A percentile compares a stretch with the other conserved stretches of the same genome.
Conservation (phyloP, 2,113 vertebrate species). For the Myotis lucifugus region DNA sequence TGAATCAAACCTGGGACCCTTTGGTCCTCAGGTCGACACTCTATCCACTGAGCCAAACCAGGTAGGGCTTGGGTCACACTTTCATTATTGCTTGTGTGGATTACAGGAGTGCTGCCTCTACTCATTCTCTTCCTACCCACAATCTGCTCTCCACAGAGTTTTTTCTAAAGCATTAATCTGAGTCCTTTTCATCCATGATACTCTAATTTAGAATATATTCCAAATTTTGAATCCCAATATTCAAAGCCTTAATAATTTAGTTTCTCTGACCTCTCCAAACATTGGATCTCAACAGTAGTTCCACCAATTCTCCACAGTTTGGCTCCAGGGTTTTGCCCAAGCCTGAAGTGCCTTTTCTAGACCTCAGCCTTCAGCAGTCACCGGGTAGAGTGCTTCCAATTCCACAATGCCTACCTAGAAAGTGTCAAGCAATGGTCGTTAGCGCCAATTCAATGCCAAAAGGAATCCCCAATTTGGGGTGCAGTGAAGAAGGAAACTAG, state of each 20-base stretch:
- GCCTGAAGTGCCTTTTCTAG: neutral
- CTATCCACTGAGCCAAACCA: too few relatives aligned
- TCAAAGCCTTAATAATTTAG: neutral
- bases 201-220: constrained; percentile 4
- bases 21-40: too few relatives aligned
- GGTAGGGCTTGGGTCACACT: too few relatives aligned
- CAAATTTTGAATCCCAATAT: neutral
- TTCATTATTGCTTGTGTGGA: neutral
- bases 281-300: neutral
- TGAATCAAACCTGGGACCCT: too few relatives aligned
- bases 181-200: neutral
- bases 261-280: neutral
- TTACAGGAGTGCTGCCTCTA: neutral
- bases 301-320: neutral
- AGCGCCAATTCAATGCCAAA: neutral
- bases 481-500: neutral
- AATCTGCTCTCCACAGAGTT: neutral
- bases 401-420: neutral
- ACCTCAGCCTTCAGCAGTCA: neutral
- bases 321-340: neutral
- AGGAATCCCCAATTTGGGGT: neutral
- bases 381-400: neutral
- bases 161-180: constrained; percentile 3
- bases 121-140: neutral
- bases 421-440: neutral